Conservation (phyloP, 2,888 invertebrate genomes). For the Hyalella azteca region DNA sequence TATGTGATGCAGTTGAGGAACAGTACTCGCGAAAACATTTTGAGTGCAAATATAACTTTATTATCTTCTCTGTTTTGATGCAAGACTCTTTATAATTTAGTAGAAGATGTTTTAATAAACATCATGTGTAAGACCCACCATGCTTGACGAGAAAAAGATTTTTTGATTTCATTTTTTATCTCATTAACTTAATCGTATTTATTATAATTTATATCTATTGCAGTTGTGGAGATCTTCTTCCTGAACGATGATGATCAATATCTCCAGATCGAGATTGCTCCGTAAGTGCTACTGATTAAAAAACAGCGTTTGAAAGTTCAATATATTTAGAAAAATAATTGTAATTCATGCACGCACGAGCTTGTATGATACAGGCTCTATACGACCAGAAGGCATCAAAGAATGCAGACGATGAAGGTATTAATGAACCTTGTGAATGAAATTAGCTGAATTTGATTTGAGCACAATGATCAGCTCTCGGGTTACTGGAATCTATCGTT, state of each 20-base stretch:
- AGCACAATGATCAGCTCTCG: background rate
- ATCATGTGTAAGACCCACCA: background rate
- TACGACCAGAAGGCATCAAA: background rate
- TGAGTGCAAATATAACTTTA: background rate
- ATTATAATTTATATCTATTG: background rate
- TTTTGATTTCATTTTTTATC: background rate
- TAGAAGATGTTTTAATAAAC: background rate
- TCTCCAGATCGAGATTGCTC: constrained; percentile 57
- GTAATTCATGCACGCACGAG: background rate
- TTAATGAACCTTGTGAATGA: background rate
- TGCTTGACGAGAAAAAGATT: background rate
- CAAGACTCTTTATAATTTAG: background rate
- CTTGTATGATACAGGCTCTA: background rate
- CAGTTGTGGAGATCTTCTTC: constrained; percentile 58
- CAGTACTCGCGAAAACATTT: background rate
- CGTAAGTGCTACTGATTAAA: constrained; percentile 45
- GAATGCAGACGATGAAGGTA: background rate
- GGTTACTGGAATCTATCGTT: too few relatives aligned
- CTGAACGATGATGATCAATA: constrained; percentile 55
- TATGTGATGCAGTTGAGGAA: background rate
- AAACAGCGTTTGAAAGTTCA: background rate
- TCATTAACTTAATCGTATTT: background rate
- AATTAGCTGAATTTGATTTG: background rate
- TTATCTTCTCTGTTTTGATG: background rate
- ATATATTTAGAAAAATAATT: background rate